phyloP scores from a whole-genome alignment of 2,113 vertebrate species.

The Ceuthmochares aereus region DNA sequence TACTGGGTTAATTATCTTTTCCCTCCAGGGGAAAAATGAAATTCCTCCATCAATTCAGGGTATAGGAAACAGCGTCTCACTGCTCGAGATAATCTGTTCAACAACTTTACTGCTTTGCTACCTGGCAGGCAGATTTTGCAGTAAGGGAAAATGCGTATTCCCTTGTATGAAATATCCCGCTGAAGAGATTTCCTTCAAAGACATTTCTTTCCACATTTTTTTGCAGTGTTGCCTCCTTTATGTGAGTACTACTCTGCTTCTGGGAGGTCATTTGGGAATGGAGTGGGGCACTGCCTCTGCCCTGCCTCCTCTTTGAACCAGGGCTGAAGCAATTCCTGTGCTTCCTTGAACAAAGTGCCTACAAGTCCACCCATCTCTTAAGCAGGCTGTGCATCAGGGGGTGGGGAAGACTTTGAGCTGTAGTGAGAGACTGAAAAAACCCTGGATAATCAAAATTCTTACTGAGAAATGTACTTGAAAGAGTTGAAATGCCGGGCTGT shows the following conservation, averaged over 20 bases:
- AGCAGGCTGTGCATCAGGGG: not conserved
- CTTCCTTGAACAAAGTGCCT: not conserved
- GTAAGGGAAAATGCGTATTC: not conserved
- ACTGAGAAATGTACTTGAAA: conserved; percentile 48
- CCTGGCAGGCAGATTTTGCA: not conserved
- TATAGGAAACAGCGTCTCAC: not conserved
- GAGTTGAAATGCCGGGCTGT: not conserved
- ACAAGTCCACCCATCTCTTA: not conserved
- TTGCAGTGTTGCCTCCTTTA: not conserved
- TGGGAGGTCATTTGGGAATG: not conserved
- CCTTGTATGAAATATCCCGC: not conserved
- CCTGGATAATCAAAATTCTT: conserved; percentile 51
- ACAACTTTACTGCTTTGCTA: not conserved
- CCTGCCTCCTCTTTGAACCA: conserved; percentile 45
- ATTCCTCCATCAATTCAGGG: not conserved
- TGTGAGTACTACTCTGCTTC: not conserved
- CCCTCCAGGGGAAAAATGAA: not conserved
- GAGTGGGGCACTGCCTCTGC: not conserved
- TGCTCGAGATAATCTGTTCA: not conserved
- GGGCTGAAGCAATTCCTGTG: not conserved
- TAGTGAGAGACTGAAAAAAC: not conserved
- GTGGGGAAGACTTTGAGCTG: not conserved
- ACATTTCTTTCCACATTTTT: rapidly evolving
- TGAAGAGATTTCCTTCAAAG: not conserved
- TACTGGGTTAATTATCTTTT: not conserved